Conservation (phyloP, 2,113 vertebrate species). For the Pycnonotus jocosus region DNA sequence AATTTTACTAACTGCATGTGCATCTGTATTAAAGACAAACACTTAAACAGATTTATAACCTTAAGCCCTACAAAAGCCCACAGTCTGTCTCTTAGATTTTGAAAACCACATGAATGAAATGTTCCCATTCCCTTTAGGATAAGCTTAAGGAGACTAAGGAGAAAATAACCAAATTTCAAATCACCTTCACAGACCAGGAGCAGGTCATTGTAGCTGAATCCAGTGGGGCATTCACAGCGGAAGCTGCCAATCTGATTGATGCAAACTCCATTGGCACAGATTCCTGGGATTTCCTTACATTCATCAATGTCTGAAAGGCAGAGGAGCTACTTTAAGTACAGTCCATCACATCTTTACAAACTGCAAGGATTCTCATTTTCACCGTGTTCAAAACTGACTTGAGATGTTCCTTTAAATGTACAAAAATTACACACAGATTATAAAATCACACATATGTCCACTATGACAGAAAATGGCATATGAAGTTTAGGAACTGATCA, state of each 20-base stretch:
- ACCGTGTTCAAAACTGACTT: neutral
- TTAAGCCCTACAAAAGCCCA: neutral
- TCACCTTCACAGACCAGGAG: slow-evolving; percentile 85
- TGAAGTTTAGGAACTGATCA: neutral
- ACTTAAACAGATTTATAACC: neutral
- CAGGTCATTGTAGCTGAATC: slow-evolving; percentile 85
- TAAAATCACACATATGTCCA: neutral
- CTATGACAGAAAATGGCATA: neutral
- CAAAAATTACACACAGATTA: neutral
- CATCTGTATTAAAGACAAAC: neutral
- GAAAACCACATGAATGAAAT: neutral
- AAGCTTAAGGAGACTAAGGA: neutral
- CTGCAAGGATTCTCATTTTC: neutral
- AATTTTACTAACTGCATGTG: neutral
- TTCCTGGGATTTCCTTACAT: slow-evolving; percentile 83
- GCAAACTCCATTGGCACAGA: slow-evolving; percentile 84
- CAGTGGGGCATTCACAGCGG: slow-evolving; percentile 85
- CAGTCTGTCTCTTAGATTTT: neutral
- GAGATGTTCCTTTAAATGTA: neutral
- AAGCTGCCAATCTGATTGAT: slow-evolving; percentile 87
- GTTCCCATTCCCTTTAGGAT: neutral
- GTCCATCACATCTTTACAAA: neutral
- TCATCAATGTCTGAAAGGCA: slow-evolving; percentile 83
- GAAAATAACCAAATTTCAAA: neutral
- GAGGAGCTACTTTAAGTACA: neutral